Evolutionary conservation across 2,888 invertebrate genomes (phyloP).

Genomic region (Chymomyza fuscimana): DNA sequence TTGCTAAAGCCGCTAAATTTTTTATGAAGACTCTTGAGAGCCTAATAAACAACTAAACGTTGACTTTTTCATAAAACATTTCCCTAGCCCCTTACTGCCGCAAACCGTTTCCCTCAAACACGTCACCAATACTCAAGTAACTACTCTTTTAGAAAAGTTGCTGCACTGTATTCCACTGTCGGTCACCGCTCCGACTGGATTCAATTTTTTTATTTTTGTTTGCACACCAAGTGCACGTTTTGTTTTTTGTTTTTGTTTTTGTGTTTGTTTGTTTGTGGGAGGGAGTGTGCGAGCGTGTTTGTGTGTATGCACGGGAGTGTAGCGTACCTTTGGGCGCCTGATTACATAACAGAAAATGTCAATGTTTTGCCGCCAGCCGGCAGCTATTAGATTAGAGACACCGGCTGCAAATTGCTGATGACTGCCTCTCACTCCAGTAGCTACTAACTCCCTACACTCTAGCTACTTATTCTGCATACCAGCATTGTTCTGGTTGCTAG

Average conservation of each 20-base stretch:
- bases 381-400: constrained; percentile 67
- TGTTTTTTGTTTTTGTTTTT: constrained; percentile 20
- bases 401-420: constrained; percentile 32
- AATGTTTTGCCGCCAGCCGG: constrained; percentile 69
- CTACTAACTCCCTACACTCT: background rate
- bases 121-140: no score
- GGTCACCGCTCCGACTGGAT: no score
- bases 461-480: background rate
- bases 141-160: no score
- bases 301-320: constrained; percentile 15
- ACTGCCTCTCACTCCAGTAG: background rate
- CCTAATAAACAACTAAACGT: no score
- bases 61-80: no score
- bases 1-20: no score
- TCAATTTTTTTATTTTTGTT: background rate
- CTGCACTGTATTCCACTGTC: no score
- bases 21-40: no score
- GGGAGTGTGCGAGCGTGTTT: constrained; percentile 8
- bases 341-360: constrained; percentile 74
- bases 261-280: constrained; percentile 38
- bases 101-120: no score
- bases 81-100: no score
- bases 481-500: background rate
- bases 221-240: constrained; percentile 20
- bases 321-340: constrained; percentile 65